Evolutionary conservation across 2,888 invertebrate genomes (phyloP).

Genomic region (Apodemia zela): DNA sequence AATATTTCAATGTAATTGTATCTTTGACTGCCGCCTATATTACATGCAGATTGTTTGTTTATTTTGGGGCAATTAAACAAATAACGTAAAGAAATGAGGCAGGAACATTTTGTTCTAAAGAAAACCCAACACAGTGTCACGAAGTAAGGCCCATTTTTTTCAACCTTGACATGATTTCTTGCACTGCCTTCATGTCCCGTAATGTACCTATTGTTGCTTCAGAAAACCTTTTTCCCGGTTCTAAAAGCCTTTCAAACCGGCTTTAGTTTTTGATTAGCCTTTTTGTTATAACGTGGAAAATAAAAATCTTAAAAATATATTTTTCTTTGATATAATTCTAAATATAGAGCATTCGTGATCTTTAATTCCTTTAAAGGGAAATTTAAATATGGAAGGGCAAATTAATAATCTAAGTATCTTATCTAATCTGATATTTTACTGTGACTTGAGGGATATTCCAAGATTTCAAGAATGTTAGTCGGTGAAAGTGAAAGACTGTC

Average conservation of each 20-base stretch:
- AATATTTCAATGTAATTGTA: too few relatives aligned
- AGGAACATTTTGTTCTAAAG: slow-evolving; percentile 1
- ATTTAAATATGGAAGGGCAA: too few relatives aligned
- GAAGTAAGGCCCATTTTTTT: slow-evolving; percentile 6
- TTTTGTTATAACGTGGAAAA: background rate
- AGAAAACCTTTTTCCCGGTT: slow-evolving; percentile 10
- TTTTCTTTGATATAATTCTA: background rate
- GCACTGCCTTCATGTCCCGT: slow-evolving; percentile 11
- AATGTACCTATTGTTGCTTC: slow-evolving; percentile 6
- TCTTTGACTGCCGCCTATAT: too few relatives aligned
- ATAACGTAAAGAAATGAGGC: background rate
- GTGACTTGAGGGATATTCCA: too few relatives aligned
- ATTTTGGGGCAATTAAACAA: background rate
- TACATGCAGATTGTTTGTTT: too few relatives aligned
- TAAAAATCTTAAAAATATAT: background rate
- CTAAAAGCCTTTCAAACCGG: background rate
- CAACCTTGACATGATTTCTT: slow-evolving; percentile 12
- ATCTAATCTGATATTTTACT: too few relatives aligned
- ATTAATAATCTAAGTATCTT: too few relatives aligned
- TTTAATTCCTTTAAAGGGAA: too few relatives aligned
- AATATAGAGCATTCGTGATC: background rate
- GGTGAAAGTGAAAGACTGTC: too few relatives aligned
- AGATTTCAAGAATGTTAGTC: too few relatives aligned
- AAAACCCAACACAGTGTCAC: background rate
- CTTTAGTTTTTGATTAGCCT: slow-evolving; percentile 6